These are phyloP conservation scores for Smittia aterrima DNA, from an alignment of 2,888 invertebrate species.

Conservation along the genomic window DNA sequence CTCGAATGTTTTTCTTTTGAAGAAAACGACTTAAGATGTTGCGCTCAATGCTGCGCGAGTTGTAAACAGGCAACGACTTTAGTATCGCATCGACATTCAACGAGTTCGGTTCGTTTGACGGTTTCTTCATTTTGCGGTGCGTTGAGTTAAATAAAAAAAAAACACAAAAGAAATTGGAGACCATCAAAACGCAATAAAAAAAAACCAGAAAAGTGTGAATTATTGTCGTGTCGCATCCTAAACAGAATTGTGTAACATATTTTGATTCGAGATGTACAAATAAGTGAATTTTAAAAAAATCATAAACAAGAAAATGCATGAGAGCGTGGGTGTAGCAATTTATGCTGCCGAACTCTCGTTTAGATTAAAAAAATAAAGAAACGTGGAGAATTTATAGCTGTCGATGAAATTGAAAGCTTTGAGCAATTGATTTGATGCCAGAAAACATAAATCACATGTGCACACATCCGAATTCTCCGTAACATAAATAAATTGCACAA, in stretches of 20 bases:
- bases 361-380: constrained; percentile 24
- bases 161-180: constrained; percentile 1
- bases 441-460: constrained; percentile 17
- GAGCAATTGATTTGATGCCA: constrained; percentile 20
- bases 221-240: background rate
- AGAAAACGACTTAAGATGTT: background rate
- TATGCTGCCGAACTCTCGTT: constrained; percentile 10
- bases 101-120: background rate
- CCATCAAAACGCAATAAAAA: constrained; percentile 10
- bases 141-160: background rate
- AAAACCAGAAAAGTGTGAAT: constrained; percentile 9
- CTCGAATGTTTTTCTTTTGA: background rate
- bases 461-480: background rate
- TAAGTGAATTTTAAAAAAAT: background rate
- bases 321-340: constrained; percentile 19
- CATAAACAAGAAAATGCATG: constrained; percentile 5
- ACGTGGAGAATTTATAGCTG: constrained; percentile 13
- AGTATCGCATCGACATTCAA: background rate
- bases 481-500: background rate
- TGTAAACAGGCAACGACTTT: background rate
- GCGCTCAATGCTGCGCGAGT: background rate
- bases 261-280: background rate
- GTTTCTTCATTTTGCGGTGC: background rate
- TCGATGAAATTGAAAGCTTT: constrained; percentile 8
- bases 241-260: background rate